A percentile compares a stretch with the other conserved stretches of the same genome.
Evolutionary conservation across 2,888 invertebrate species (phyloP).

Genomic region (Cosmia pyralina): DNA sequence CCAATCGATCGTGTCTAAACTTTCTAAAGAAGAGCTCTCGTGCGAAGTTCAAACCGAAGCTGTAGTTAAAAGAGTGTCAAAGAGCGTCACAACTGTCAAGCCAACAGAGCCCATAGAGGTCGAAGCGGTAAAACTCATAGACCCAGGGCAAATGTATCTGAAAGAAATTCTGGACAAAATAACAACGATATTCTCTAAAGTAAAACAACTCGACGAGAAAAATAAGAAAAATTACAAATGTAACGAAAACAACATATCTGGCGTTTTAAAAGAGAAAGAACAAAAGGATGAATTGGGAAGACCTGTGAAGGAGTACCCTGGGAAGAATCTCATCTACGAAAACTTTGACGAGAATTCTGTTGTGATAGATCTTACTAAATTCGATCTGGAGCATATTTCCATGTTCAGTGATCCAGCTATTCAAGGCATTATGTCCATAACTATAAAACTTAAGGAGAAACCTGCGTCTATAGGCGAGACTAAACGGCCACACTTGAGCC

Average conservation of each 20-base stretch:
- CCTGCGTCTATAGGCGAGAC: conserved; percentile 62
- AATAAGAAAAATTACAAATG: conserved; percentile 41
- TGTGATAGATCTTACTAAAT: conserved; percentile 79
- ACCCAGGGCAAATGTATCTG: conserved; percentile 76
- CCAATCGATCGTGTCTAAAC: conserved; percentile 54
- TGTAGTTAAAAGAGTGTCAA: conserved; percentile 75
- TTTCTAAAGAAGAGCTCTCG: conserved; percentile 44
- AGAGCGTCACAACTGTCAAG: conserved; percentile 72
- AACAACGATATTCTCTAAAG: conserved; percentile 76
- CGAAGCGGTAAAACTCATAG: conserved; percentile 58
- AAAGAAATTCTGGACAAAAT: conserved; percentile 81
- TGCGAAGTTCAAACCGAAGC: conserved; percentile 79
- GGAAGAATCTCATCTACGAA: conserved; percentile 67
- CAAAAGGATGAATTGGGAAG: conserved; percentile 68
- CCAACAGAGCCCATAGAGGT: conserved; percentile 43
- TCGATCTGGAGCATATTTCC: conserved; percentile 78
- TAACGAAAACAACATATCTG: conserved; percentile 47
- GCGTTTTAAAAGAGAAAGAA: conserved; percentile 44
- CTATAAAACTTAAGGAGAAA: conserved; percentile 78
- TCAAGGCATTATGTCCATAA: conserved; percentile 74
- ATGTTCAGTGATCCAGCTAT: conserved; percentile 71
- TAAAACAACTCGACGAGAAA: conserved; percentile 59
- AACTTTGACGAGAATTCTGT: conserved; percentile 73
- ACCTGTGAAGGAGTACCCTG: conserved; percentile 61
- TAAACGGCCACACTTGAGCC: conserved; percentile 67